Base-by-base conservation (phyloP, 2,113 vertebrate genomes). In the Thymallus thymallus region DNA sequence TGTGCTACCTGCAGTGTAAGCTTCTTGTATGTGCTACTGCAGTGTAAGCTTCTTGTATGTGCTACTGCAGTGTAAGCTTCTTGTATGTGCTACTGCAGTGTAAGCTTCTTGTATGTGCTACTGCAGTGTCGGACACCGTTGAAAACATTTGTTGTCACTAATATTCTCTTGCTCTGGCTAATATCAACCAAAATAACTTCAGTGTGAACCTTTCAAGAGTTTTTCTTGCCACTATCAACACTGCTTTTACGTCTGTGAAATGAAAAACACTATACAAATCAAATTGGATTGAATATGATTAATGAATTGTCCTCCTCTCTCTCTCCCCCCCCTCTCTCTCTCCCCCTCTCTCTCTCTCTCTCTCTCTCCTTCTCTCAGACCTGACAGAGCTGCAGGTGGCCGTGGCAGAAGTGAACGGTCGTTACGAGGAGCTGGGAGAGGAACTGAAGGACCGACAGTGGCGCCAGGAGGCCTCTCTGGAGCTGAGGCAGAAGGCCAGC, bases 331-430 rank as follows among this genome's bases (percentile, higher is more conserved):
- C 26, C 65, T 5, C 68, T 29, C 29, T 18, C 30, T 80, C 61
- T 41, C 16, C 2, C 24, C 26, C 46, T 56, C 22, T 58, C 48
- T 56, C 20, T 26, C 29, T 26, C 26, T 30, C 16, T 29, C 32
- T 51, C 61, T 51, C 35, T 35, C 61, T 35, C 23, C 6, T n/a
- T 63, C 70, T 72, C 7, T 35, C 88, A 99, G 98, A 99, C 85
- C 92, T 98, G 90, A 98, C 97, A 0, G 95, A 97, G 89, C 96
- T 99, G 82, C 97, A 98, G 89, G 94, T 97, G 1, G 91, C 95
- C 0, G 89, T 97, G 82, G 93, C 95, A 0, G 97, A 99, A 0
- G 93, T 97, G 80, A 96, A 89, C 77, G 78, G 84, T 65, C 93
- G 87, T 56, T 95, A 98, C 45, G 95, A 95, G 77, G 83, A 81